phyloP scores from a whole-genome alignment of 2,113 vertebrate genomes.

The Willisornis vidua region DNA sequence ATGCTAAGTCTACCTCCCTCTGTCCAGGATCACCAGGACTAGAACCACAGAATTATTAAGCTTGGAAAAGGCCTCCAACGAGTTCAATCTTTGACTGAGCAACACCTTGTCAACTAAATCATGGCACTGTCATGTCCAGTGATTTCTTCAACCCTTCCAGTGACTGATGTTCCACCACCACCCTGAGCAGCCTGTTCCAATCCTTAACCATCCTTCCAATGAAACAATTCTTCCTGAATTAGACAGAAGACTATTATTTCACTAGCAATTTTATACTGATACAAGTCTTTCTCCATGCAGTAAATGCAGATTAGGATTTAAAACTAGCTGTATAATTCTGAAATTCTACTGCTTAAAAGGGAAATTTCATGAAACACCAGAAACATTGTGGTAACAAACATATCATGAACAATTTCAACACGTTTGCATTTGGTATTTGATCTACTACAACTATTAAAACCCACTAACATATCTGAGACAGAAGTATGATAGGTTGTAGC shows the following conservation, averaged over 20 bases:
- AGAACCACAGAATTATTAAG: background rate
- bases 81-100: background rate
- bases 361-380: background rate
- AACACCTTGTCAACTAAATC: background rate
- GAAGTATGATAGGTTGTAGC: background rate
- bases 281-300: background rate
- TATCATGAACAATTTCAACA: background rate
- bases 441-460: background rate
- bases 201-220: background rate
- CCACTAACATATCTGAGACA: background rate
- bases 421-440: background rate
- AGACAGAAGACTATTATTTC: background rate
- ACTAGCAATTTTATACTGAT: background rate
- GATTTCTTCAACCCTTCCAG: background rate
- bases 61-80: background rate
- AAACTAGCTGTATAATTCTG: background rate
- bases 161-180: background rate
- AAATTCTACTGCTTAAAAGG: background rate
- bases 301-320: background rate
- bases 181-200: background rate
- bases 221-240: background rate
- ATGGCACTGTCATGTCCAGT: background rate
- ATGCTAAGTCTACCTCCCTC: background rate
- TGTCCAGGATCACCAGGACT: fast-evolving
- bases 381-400: background rate